Conservation (phyloP, 1,140 invertebrate species). For the Cotesia typhae region DNA sequence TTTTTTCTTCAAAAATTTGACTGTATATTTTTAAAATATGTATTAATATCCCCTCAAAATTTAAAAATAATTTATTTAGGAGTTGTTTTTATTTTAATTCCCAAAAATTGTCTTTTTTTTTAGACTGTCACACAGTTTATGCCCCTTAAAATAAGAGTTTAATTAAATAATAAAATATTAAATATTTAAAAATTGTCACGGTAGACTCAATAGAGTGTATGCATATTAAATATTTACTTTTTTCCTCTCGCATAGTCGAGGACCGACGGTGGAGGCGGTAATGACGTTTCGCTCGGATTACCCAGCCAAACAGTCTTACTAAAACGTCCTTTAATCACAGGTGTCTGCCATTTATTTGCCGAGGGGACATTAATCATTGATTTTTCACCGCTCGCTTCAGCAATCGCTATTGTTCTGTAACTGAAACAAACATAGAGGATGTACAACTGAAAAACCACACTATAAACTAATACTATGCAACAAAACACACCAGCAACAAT, state of each 20-base stretch:
- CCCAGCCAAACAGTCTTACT: slow-evolving; percentile 59
- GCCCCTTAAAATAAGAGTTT: too few species aligned
- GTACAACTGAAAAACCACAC: not conserved
- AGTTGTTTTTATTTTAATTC: too few species aligned
- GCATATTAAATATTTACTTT: slow-evolving; percentile 46
- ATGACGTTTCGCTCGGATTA: slow-evolving; percentile 53
- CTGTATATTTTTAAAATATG: too few species aligned
- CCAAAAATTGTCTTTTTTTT: too few species aligned
- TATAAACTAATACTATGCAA: too few species aligned
- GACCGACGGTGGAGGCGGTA: slow-evolving; percentile 47
- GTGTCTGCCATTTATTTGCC: slow-evolving; percentile 58
- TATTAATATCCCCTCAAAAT: too few species aligned
- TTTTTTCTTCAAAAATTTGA: too few species aligned
- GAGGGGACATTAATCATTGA: slow-evolving; percentile 46
- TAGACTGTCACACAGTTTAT: too few species aligned
- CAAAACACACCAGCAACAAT: not conserved
- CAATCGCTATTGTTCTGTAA: slow-evolving; percentile 53
- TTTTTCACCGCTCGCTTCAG: slow-evolving; percentile 50
- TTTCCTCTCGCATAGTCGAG: slow-evolving; percentile 48
- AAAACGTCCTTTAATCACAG: slow-evolving; percentile 60
- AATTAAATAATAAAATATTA: too few species aligned
- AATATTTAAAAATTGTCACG: too few species aligned
- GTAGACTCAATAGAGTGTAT: not conserved
- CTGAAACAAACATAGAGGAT: slow-evolving; percentile 24
- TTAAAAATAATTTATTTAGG: too few species aligned